Evolutionary conservation across 2,797 vertebrate species (phyloP), one percentile per base, ranked within the genome.

Genomic region (Borostomias antarcticus): DNA sequence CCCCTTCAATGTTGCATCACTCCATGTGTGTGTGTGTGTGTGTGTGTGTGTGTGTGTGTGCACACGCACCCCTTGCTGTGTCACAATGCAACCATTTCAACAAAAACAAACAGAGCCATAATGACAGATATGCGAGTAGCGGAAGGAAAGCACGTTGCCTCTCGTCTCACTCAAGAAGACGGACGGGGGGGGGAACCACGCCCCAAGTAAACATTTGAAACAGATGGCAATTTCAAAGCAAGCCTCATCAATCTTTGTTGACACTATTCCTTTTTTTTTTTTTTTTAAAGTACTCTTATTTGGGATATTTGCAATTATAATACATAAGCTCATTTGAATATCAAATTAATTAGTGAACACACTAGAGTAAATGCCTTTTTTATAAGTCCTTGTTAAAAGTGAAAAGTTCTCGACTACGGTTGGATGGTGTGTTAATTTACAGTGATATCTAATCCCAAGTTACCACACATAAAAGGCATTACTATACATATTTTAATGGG

Each of bases 321-420:
- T 77, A 88, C 90, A 88, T 85, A 86, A 88, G 85, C 94, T 94
- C 89, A 93, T 94, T 94, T 94, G 88, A 95, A 94, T 93, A 94
- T 91, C 89, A 91, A 92, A 95, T 95, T 93, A 94, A 95, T 96
- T 94, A 93, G 90, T 59, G 82, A 93, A 94, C 93, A 94, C 93
- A 93, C 90, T 90, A 90, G 91, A 93, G 91, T 93, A 92, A 94
- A 94, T 90, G 88, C 86, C 89, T 90, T 90, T 86, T 87, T 94
- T 90, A 93, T 83, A 95, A 95, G 91, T 93, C 93, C 92, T 93
- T 94, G 94, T 96, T 94, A 95, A 93, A 94, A 93, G 92, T 93
- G 92, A 94, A 93, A 95, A 92, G 88, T 86, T 89, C 93, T 94
- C 81, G 81, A 93, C 89, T 90, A 88, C 79, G 89, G 86, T 93